Evolutionary conservation across 2,888 invertebrate genomes (phyloP).

Genomic region (Bombylius major): DNA sequence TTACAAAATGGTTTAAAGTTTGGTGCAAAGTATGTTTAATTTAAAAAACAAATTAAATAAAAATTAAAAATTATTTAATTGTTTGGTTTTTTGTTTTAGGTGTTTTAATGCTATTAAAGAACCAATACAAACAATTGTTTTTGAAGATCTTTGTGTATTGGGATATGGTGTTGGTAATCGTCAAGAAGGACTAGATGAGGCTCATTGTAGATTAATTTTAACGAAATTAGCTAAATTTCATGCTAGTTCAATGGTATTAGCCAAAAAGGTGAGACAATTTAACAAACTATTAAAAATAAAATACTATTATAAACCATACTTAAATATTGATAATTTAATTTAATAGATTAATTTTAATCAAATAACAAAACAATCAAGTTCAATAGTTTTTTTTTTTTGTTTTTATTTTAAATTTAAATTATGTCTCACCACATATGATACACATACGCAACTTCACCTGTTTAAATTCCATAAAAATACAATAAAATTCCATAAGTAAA

Average conservation of each 20-base stretch:
- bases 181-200: slow-evolving; percentile 40
- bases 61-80: no score
- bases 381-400: no score
- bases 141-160: slow-evolving; percentile 34
- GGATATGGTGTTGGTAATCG: slow-evolving; percentile 41
- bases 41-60: no score
- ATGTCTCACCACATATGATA: no score
- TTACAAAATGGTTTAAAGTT: slow-evolving; percentile 29
- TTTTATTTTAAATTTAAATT: no score
- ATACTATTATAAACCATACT: background rate
- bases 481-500: no score
- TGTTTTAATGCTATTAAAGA: slow-evolving; percentile 28
- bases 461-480: no score
- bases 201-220: slow-evolving; percentile 39
- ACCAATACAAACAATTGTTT: slow-evolving; percentile 31
- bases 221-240: slow-evolving; percentile 42
- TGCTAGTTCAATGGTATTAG: slow-evolving; percentile 41
- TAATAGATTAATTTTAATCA: background rate
- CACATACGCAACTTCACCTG: no score
- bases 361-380: no score
- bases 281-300: no score
- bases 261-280: slow-evolving; percentile 36
- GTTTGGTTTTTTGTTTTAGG: slow-evolving; percentile 15
- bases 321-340: no score
- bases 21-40: slow-evolving; percentile 26